phyloP scores from a whole-genome alignment of 2,797 vertebrate genomes.

The Helicolenus hilgendorfi region DNA sequence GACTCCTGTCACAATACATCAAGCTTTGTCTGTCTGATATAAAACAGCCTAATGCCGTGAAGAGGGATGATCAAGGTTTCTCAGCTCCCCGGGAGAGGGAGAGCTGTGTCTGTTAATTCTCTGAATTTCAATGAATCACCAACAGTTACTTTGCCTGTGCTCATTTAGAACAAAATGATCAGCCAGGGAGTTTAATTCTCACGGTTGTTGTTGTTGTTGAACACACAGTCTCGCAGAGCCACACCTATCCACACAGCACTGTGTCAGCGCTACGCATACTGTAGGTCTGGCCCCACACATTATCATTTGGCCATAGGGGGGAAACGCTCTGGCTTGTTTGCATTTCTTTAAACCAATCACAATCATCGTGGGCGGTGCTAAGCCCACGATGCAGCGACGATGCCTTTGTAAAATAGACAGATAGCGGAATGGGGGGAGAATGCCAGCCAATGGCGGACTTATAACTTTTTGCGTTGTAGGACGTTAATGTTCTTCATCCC shows the following conservation, averaged over 20 bases:
- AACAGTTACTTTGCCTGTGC: not conserved
- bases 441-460: too few relatives aligned
- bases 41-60: not conserved
- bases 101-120: not conserved
- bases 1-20: not conserved
- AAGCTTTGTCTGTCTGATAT: not conserved
- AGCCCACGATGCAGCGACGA: not conserved
- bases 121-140: not conserved
- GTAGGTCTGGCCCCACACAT: not conserved
- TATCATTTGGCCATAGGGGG: not conserved
- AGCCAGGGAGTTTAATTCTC: not conserved
- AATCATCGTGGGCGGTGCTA: not conserved
- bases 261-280: not conserved
- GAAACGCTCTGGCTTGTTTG: not conserved
- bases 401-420: not conserved
- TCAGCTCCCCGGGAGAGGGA: not conserved
- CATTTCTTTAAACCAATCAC: not conserved
- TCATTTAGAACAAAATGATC: not conserved
- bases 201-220: not conserved
- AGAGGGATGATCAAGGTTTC: not conserved
- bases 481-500: too few relatives aligned
- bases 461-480: too few relatives aligned
- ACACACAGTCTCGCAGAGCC: not conserved
- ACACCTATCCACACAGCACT: not conserved
- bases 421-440: not conserved